Evolutionary conservation across 2,113 vertebrate species (phyloP), one percentile per base, ranked within the genome.

Genomic region (Anarrhichthys ocellatus): DNA sequence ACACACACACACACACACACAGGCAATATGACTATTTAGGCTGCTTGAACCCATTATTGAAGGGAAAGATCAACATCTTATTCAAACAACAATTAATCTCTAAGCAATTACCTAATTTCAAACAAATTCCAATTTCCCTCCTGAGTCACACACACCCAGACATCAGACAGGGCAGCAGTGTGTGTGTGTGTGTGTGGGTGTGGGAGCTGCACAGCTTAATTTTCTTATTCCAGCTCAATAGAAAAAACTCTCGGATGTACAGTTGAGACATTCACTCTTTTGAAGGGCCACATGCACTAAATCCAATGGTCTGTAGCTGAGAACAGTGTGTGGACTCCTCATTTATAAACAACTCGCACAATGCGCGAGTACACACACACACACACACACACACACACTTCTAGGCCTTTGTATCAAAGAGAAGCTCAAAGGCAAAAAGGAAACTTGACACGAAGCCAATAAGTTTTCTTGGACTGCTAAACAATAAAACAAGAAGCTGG

Each of bases 401-500:
- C 61, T 24, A 11, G 46, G 59, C 32, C 61, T 75, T 82, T 88
- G 79, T 81, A 29, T 65, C 24, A 27, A 61, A 71, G 38, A 63
- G 64, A 69, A 40, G 66, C 48, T 73, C 9, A 73, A 69, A 86
- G 34, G 38, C 52, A 69, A 80, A 84, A 87, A 76, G 74, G 61
- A 88, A 92, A 90, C 61, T 87, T 91, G 86, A 81, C 27, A 6
- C 44, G 3, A 73, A 81, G 88, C 84, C 88, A 91, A n/a, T 9
- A 59, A 13, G 61, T 86, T 67, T 89, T 88, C 86, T 80, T 70
- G 62, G 46, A 67, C 40, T 76, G 52, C 40, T 88, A 46, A 91
- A 94, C 79, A 82, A 73, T 54, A 89, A 46, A 91, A 94, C 79
- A 82, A 73, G 59, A 89, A 54, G 63, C 73, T 92, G 88, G 82